These are phyloP conservation scores for Emys orbicularis DNA, from an alignment of 2,797 vertebrate species.

Conservation along the genomic window DNA sequence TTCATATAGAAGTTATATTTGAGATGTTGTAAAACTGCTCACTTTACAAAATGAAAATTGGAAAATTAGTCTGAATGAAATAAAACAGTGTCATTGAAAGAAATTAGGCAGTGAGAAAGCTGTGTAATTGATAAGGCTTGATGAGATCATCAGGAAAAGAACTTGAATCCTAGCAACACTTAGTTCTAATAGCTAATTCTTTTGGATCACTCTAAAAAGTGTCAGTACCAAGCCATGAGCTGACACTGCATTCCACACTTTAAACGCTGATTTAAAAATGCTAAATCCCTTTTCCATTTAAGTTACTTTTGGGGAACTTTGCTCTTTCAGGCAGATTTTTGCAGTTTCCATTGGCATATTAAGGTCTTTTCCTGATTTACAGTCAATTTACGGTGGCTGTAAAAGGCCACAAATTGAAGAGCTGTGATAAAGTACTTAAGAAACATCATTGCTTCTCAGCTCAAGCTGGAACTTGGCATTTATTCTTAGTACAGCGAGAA, in stretches of 20 bases:
- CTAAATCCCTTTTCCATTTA: slow-evolving; percentile 37
- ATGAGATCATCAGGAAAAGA: background rate
- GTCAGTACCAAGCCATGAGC: background rate
- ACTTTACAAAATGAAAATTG: slow-evolving; percentile 18
- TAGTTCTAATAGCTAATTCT: slow-evolving; percentile 26
- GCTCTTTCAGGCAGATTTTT: slow-evolving; percentile 25
- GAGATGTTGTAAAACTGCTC: slow-evolving; percentile 28
- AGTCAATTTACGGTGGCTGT: slow-evolving; percentile 50
- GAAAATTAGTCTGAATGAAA: slow-evolving; percentile 56
- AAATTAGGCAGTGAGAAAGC: background rate
- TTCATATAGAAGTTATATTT: background rate
- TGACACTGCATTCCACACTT: background rate
- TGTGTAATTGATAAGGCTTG: slow-evolving; percentile 27
- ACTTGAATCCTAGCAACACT: slow-evolving; percentile 5
- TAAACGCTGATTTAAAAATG: slow-evolving; percentile 35
- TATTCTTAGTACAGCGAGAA: background rate
- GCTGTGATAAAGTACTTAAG: slow-evolving; percentile 29
- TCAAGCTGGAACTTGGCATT: slow-evolving; percentile 46
- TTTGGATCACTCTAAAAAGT: background rate
- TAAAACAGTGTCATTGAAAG: slow-evolving; percentile 18
- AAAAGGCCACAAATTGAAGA: slow-evolving; percentile 63
- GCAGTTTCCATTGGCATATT: slow-evolving; percentile 45
- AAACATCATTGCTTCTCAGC: background rate
- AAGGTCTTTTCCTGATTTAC: slow-evolving; percentile 41
- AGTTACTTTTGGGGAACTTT: slow-evolving; percentile 50